Conservation (phyloP, 2,797 vertebrate species). For the Acridotheres tristis region DNA sequence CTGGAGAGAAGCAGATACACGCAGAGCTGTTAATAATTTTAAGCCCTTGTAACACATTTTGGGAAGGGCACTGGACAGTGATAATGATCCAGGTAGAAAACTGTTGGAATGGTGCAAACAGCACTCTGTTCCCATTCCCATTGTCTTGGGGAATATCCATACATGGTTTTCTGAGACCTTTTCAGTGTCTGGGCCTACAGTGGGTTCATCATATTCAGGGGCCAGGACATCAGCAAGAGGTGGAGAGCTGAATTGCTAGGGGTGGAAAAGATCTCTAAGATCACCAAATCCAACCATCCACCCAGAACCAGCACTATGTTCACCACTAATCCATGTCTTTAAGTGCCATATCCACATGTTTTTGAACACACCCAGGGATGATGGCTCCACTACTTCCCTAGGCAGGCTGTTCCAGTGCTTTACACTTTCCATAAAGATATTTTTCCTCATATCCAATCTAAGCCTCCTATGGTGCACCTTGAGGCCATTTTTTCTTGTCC, state of each 20-base stretch:
- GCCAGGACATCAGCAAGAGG: not conserved
- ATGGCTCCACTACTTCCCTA: too few relatives aligned
- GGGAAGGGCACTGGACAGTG: not conserved
- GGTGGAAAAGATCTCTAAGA: not conserved
- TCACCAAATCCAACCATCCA: too few relatives aligned
- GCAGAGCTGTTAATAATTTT: not conserved
- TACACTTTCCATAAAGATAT: not conserved
- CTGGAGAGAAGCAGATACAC: not conserved
- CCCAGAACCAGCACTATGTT: not conserved
- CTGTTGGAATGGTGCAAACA: not conserved
- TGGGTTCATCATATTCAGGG: rapidly evolving
- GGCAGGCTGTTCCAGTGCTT: not conserved
- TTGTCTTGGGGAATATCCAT: not conserved
- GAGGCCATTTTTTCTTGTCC: not conserved
- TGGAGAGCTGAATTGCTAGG: rapidly evolving
- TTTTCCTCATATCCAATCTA: not conserved
- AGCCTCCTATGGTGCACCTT: not conserved
- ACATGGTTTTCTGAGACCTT: not conserved
- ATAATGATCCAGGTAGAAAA: not conserved
- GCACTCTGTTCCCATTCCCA: not conserved
- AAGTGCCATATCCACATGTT: not conserved
- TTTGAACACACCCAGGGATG: not conserved
- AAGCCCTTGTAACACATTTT: rapidly evolving
- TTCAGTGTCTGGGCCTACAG: not conserved
- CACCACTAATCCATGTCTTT: not conserved